A percentile compares a stretch with the other conserved stretches of the same genome.
Evolutionary conservation across 2,797 vertebrate genomes (phyloP).

Genomic region (Danio albolineatus): DNA sequence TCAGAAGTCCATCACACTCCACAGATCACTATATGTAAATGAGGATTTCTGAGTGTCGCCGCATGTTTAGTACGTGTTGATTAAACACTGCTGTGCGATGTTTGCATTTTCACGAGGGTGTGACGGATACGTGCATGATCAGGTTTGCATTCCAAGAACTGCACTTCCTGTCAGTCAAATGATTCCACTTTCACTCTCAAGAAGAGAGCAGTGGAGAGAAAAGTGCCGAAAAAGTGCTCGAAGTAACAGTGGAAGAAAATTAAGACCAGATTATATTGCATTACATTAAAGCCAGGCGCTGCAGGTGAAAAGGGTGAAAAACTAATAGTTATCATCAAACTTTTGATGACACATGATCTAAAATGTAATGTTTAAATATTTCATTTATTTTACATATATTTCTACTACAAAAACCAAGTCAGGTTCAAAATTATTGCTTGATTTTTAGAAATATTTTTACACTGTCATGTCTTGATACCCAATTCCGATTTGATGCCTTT

Average conservation of each 20-base stretch:
- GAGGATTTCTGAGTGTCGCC: background rate
- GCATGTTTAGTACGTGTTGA: slow-evolving; percentile 38
- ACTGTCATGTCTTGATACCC: too few relatives aligned
- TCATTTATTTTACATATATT: too few relatives aligned
- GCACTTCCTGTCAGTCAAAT: slow-evolving; percentile 30
- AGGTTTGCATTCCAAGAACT: slow-evolving; percentile 45
- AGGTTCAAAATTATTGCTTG: too few relatives aligned
- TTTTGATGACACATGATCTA: too few relatives aligned
- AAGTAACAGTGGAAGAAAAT: background rate
- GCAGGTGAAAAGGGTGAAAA: too few relatives aligned
- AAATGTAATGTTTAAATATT: too few relatives aligned
- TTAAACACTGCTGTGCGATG: slow-evolving; percentile 36
- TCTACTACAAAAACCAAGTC: too few relatives aligned
- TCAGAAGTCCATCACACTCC: background rate
- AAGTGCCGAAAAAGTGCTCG: background rate
- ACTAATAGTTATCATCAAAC: too few relatives aligned
- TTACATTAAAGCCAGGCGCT: too few relatives aligned
- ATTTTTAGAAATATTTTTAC: too few relatives aligned
- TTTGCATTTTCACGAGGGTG: slow-evolving; percentile 39
- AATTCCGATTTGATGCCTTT: too few relatives aligned
- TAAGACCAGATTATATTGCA: background rate
- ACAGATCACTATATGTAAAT: background rate
- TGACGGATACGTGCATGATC: slow-evolving; percentile 42
- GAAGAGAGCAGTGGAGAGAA: slow-evolving; percentile 15
- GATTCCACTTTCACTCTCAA: slow-evolving; percentile 22